phyloP scores from a whole-genome alignment of 2,888 invertebrate species.

The Helobdella robusta region DNA sequence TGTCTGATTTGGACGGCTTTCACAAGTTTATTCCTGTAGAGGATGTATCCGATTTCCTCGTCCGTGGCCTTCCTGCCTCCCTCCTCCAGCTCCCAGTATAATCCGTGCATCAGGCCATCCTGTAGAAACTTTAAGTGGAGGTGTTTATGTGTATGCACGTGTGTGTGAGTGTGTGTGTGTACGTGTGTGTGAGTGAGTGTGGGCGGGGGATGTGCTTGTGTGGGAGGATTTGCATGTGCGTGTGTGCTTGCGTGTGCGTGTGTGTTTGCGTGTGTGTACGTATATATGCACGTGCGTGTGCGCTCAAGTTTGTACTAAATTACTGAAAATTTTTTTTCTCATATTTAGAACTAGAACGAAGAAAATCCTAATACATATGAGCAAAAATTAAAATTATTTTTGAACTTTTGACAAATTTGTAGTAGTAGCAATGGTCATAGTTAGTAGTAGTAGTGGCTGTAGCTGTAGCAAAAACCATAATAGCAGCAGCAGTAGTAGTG shows the following conservation, averaged over 20 bases:
- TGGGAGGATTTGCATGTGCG: not conserved
- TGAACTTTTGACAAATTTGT: too few relatives aligned
- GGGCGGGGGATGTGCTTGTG: too few relatives aligned
- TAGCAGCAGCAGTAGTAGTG: too few relatives aligned
- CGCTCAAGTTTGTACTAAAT: not conserved
- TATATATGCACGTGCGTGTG: not conserved
- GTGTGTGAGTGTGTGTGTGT: not conserved
- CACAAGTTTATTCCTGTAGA: constrained; percentile 48
- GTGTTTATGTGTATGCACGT: not conserved
- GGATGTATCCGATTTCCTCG: constrained; percentile 46
- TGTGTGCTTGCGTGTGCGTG: not conserved
- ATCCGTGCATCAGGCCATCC: constrained; percentile 52
- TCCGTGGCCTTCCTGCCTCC: constrained; percentile 32
- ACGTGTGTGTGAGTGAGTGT: not conserved
- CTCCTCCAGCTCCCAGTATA: constrained; percentile 56
- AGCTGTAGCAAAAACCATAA: too few relatives aligned
- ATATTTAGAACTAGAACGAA: too few relatives aligned
- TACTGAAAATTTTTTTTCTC: too few relatives aligned
- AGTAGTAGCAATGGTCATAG: too few relatives aligned
- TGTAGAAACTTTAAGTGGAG: constrained; percentile 31
- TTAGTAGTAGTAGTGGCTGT: too few relatives aligned
- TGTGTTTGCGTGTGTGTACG: not conserved
- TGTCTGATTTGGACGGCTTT: constrained; percentile 46
- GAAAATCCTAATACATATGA: too few relatives aligned
- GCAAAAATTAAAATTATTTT: too few relatives aligned